Evolutionary conservation across 2,797 vertebrate genomes (phyloP), one percentile per base, ranked within the genome.

Genomic region (Delichon dasypus): DNA sequence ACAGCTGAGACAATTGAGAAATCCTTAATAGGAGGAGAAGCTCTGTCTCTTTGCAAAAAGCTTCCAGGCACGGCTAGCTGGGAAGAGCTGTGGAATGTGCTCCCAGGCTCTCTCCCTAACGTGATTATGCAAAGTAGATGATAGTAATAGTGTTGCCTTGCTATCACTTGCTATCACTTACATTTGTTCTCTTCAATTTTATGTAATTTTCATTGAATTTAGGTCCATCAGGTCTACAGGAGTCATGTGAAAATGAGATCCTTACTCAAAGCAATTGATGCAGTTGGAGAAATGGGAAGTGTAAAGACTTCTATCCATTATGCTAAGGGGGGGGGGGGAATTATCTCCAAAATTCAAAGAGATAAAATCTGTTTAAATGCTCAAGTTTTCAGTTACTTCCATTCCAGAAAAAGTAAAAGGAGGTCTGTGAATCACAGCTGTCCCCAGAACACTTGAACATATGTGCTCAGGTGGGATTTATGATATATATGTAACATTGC

Each of bases 111-210:
- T 85, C 87, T 89, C 23, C 7, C 47, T 84, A 89, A 84, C 48
- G 2, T 21, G 66, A 82, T 88, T 91, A 96, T 96, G 91, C 83
- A 95, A 93, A 95, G 85, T 2, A 84, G 73, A 51, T 17, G 57
- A 64, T 7, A 71, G 88, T 53, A 81, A 88, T 32, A 75, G 51
- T 5, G 20, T 74, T 91, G 77, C 74, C 73, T 68, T 79, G 73
- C 76, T 71, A 76, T 71, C 95, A 47, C 73, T 68, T 79, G 73
- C 76, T 67, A 76, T 71, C 95, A 47, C 72, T 85, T 88, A 65
- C 64, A 84, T 85, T 92, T 93, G 70, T 67, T 95, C 40, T 88
- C 57, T 76, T 94, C 94, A 84, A 90, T 95, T 96, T 84, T 30
- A 75, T 53, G 60, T 25, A 50, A 94, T 94, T 96, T 95, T 64